Percentiles rank a stretch among this genome's conserved stretches.
Evolutionary conservation across 2,797 vertebrate species (phyloP).

Genomic region (Clarias pachynema): DNA sequence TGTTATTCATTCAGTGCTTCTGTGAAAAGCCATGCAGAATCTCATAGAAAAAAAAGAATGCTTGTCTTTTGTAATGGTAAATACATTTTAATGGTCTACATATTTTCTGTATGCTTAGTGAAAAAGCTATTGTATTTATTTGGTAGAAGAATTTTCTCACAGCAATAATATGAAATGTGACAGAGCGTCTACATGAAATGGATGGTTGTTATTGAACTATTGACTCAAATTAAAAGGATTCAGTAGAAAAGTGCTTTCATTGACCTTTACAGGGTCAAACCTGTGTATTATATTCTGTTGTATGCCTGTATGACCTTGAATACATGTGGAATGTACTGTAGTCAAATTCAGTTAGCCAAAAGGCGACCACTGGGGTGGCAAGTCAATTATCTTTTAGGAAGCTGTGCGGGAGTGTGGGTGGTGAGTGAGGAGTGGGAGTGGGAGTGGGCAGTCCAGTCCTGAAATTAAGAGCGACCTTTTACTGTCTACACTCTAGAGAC

Average conservation of each 20-base stretch:
- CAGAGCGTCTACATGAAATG: conserved; percentile 3
- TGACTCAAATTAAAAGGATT: not conserved
- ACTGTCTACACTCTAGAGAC: conserved; percentile 47
- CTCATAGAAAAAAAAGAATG: conserved; percentile 32
- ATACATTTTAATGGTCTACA: not conserved
- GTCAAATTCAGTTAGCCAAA: conserved; percentile 33
- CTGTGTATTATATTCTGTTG: not conserved
- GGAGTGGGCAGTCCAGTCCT: conserved; percentile 61
- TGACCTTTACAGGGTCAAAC: not conserved
- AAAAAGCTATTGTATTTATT: not conserved
- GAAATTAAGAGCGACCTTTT: conserved; percentile 28
- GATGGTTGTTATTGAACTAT: not conserved
- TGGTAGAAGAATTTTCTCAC: not conserved
- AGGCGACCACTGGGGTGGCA: not conserved
- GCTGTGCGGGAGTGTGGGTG: not conserved
- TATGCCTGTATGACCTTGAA: conserved; percentile 31
- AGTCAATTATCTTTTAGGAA: conserved; percentile 44
- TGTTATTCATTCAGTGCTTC: conserved; percentile 47
- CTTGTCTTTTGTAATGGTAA: conserved; percentile 11
- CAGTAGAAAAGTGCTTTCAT: not conserved
- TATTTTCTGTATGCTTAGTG: not conserved
- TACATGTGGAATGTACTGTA: conserved; percentile 28
- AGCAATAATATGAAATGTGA: not conserved
- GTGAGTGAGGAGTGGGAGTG: not conserved
- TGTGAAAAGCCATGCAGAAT: conserved; percentile 51